Conservation (phyloP, 2,888 invertebrate genomes). For the Penaeus monodon region DNA sequence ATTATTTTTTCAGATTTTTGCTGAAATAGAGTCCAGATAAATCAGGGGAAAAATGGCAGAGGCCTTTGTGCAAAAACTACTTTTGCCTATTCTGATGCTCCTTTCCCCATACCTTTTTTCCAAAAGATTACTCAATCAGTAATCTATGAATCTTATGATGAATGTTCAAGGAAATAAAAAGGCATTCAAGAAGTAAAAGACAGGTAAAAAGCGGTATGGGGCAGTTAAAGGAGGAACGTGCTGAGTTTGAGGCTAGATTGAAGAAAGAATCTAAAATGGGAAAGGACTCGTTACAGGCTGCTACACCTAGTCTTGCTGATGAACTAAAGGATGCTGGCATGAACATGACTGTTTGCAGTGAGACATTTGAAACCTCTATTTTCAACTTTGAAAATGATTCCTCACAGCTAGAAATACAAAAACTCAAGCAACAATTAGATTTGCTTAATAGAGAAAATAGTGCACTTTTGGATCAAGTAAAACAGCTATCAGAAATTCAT, state of each 20-base stretch:
- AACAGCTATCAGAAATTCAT: not conserved
- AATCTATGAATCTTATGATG: too few species aligned
- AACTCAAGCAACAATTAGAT: constrained; percentile 5
- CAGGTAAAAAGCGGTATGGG: not conserved
- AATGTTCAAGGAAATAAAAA: not conserved
- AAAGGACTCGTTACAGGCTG: not conserved
- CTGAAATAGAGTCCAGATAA: constrained; percentile 26
- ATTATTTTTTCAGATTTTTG: constrained; percentile 28
- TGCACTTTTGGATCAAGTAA: not conserved
- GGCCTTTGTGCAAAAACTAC: constrained; percentile 36
- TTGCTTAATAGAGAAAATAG: constrained; percentile 5
- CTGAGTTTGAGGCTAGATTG: not conserved
- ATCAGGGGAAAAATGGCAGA: constrained; percentile 25
- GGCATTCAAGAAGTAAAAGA: constrained; percentile 6
- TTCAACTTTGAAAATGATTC: not conserved
- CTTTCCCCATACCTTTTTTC: too few species aligned
- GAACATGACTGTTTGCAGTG: constrained; percentile 17
- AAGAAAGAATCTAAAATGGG: not conserved
- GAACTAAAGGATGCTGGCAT: constrained; percentile 17
- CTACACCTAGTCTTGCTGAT: constrained; percentile 6
- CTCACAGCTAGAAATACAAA: not conserved
- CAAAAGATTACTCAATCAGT: too few species aligned
- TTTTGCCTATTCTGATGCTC: constrained; percentile 8
- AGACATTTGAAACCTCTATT: constrained; percentile 35
- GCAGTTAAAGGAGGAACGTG: constrained; percentile 12